Evolutionary conservation across 2,113 vertebrate species (phyloP).

Genomic region (Crotalus tigris): DNA sequence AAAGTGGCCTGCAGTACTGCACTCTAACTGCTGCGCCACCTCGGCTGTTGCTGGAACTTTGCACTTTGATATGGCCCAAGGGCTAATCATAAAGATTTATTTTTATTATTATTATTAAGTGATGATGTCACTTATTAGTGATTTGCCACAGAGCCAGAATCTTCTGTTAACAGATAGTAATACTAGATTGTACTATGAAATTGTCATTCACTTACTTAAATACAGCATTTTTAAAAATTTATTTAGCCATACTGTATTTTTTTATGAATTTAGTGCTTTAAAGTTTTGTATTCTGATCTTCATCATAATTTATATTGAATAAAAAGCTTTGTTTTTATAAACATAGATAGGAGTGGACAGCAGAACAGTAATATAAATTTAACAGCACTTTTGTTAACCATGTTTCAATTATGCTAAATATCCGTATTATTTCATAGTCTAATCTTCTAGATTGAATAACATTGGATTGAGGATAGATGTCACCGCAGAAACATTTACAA

Average conservation of each 20-base stretch:
- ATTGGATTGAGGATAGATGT: background rate
- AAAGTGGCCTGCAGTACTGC: too few species aligned
- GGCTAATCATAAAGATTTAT: too few species aligned
- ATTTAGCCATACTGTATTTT: background rate
- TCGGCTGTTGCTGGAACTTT: too few species aligned
- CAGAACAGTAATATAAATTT: background rate
- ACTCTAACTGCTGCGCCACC: too few species aligned
- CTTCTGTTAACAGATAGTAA: slow-evolving; percentile 32
- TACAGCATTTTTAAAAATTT: background rate
- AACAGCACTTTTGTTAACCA: background rate
- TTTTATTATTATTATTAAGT: background rate
- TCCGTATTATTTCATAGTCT: background rate
- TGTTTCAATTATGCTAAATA: background rate
- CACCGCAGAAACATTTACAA: background rate
- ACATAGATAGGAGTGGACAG: background rate
- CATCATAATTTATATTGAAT: background rate
- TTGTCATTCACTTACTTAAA: background rate
- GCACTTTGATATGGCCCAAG: too few species aligned
- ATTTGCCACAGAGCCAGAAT: slow-evolving; percentile 13
- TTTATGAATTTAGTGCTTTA: background rate
- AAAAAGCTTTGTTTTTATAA: background rate
- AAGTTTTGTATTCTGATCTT: background rate
- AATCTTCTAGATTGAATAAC: background rate
- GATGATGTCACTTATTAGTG: slow-evolving; percentile 24
- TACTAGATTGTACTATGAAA: background rate